Conservation (phyloP, 2,888 invertebrate genomes). For the Ariolimax columbianus region DNA sequence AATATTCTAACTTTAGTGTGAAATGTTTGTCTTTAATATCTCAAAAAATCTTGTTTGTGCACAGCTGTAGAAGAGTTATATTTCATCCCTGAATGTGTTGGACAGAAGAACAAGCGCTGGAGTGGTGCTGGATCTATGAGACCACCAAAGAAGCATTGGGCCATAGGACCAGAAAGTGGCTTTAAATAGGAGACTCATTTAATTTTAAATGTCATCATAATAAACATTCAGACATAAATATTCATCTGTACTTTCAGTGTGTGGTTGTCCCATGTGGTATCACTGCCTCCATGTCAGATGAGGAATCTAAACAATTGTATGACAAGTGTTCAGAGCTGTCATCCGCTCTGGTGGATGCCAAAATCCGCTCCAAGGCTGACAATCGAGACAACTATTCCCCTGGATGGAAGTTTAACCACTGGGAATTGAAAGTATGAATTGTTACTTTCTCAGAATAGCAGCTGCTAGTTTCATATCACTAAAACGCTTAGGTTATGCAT, state of each 20-base stretch:
- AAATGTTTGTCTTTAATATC: too few species aligned
- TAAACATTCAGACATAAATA: too few species aligned
- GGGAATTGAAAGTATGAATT: slow-evolving; percentile 90
- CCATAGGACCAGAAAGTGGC: too few species aligned
- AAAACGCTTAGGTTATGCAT: background rate
- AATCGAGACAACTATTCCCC: slow-evolving; percentile 96
- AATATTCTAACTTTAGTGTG: too few species aligned
- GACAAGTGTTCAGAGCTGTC: slow-evolving; percentile 85
- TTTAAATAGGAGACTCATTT: too few species aligned
- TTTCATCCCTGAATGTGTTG: too few species aligned
- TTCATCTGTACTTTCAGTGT: slow-evolving; percentile 75
- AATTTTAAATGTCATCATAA: too few species aligned
- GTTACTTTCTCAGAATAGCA: background rate
- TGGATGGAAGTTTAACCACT: slow-evolving; percentile 99
- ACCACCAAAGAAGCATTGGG: too few species aligned
- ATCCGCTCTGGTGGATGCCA: slow-evolving; percentile 83
- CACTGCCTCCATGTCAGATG: slow-evolving; percentile 87
- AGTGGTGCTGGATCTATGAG: too few species aligned
- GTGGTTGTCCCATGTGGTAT: slow-evolving; percentile 98
- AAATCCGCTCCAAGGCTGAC: slow-evolving; percentile 90
- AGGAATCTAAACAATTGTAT: slow-evolving; percentile 85
- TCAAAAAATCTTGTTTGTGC: too few species aligned
- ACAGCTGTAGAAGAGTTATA: too few species aligned
- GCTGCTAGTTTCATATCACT: background rate
- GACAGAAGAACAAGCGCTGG: too few species aligned